Percentiles rank a stretch among this genome's conserved stretches.
Conservation (phyloP, 2,888 invertebrate genomes). For the Mythimna albipuncta region DNA sequence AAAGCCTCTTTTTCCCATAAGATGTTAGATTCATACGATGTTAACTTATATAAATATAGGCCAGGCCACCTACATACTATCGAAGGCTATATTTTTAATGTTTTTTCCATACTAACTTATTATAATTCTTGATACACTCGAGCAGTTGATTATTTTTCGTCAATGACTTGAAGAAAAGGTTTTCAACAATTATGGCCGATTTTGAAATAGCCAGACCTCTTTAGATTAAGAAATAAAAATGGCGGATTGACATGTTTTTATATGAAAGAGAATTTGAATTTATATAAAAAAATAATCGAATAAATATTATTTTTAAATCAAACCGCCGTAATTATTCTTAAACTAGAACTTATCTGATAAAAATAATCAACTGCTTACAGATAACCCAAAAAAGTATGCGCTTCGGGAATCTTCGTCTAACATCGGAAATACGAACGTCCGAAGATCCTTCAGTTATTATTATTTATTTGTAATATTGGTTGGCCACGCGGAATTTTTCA, state of each 20-base stretch:
- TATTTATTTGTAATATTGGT: no score
- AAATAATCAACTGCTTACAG: constrained; percentile 13
- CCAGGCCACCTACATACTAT: constrained; percentile 1
- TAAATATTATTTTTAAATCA: no score
- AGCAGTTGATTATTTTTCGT: constrained; percentile 18
- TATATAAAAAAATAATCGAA: no score
- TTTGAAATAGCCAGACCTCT: not conserved
- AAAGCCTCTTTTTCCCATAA: not conserved
- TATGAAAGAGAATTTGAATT: not conserved
- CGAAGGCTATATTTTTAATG: constrained; percentile 2
- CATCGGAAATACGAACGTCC: not conserved
- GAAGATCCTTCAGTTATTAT: not conserved
- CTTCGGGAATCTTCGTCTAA: not conserved
- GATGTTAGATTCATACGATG: not conserved
- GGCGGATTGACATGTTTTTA: not conserved
- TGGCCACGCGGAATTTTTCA: no score
- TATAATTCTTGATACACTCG: not conserved
- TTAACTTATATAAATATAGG: constrained; percentile 5
- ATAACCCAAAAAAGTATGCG: not conserved
- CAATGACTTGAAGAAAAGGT: not conserved
- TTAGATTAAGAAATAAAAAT: not conserved
- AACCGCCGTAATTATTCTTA: no score
- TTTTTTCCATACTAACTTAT: not conserved
- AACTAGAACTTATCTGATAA: not conserved
- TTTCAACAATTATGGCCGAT: not conserved